Percentiles rank a stretch among this genome's conserved stretches.
Evolutionary conservation across 1,140 invertebrate species (phyloP).

Genomic region (Drosophila paulistorum): DNA sequence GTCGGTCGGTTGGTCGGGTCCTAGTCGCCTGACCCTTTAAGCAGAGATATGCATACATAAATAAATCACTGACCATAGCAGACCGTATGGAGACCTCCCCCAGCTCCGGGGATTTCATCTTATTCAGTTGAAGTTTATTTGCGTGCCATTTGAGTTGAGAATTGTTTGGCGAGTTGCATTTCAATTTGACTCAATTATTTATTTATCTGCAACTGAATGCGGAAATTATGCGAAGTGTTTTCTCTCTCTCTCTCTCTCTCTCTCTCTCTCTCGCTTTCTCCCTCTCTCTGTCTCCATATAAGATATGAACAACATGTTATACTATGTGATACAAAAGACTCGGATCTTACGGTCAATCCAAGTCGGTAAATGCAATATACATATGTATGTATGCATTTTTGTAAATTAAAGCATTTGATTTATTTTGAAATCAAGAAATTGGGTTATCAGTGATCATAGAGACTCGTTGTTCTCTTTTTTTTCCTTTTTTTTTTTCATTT

Average conservation of each 20-base stretch:
- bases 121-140: conserved; percentile 67
- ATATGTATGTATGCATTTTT: conserved; percentile 49
- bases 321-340: conserved; percentile 46
- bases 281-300: neutral
- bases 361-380: conserved; percentile 31
- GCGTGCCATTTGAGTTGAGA: conserved; percentile 57
- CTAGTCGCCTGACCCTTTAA: conserved; percentile 34
- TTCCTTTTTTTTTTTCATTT: neutral
- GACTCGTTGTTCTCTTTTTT: conserved; percentile 50
- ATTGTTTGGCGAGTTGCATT: conserved; percentile 80
- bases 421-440: conserved; percentile 68
- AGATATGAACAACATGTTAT: conserved; percentile 65
- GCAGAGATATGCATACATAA: conserved; percentile 6
- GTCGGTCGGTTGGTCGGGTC: conserved; percentile 1
- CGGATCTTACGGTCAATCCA: conserved; percentile 22
- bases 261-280: neutral
- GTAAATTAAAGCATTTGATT: conserved; percentile 77
- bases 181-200: conserved; percentile 81
- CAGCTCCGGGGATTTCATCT: neutral
- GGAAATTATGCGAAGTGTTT: conserved; percentile 72
- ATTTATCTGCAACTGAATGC: conserved; percentile 79
- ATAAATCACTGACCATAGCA: conserved; percentile 75
- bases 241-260: neutral
- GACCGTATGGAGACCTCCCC: conserved; percentile 40
- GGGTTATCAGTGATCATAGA: conserved; percentile 71